phyloP scores from a whole-genome alignment of 2,888 invertebrate species.

The Dicranocentrus wangi region DNA sequence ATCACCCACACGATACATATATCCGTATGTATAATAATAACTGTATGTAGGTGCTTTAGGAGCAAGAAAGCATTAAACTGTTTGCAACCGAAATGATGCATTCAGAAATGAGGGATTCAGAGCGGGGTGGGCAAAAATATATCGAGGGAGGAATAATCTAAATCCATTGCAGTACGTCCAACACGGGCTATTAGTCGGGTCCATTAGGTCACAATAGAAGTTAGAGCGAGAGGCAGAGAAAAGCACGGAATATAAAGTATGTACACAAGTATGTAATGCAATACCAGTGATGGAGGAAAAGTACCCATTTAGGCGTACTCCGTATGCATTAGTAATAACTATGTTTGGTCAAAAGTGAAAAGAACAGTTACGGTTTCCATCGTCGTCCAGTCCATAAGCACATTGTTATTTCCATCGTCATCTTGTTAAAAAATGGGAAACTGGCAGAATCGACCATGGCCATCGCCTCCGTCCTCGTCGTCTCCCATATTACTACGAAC shows the following conservation, averaged over 20 bases:
- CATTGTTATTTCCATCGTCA: conserved; percentile 2
- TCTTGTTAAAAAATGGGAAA: conserved; percentile 9
- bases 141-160: too few species aligned
- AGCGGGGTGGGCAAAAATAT: too few species aligned
- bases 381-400: not conserved
- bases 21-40: too few species aligned
- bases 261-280: not conserved
- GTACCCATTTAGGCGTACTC: too few species aligned
- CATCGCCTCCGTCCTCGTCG: not conserved
- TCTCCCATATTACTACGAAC: not conserved
- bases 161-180: conserved; percentile 3
- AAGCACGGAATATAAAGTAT: not conserved
- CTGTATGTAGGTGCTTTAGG: too few species aligned
- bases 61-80: too few species aligned
- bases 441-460: too few species aligned
- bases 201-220: conserved; percentile 9
- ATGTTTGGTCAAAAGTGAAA: conserved; percentile 9
- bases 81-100: too few species aligned
- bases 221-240: not conserved
- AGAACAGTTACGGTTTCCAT: conserved; percentile 6
- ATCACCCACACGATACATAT: too few species aligned
- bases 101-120: too few species aligned
- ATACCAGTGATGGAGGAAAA: not conserved
- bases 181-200: conserved; percentile 11
- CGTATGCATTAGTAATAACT: not conserved